phyloP scores from a whole-genome alignment of 53 echinoderm and acorn worm species.

The Antedon mediterranea region DNA sequence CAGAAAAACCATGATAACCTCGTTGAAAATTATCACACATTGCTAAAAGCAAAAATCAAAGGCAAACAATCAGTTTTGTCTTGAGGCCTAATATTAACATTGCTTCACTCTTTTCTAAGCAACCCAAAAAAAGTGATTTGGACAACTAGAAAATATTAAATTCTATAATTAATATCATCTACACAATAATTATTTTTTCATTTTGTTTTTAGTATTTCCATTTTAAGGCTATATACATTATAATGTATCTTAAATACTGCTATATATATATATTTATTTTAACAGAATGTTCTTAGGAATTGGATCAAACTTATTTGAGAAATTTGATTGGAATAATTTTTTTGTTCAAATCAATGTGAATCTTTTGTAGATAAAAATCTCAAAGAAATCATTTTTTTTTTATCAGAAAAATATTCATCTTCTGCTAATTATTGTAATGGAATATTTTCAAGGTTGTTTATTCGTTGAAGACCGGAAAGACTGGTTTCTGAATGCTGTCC shows the following conservation, averaged over 20 bases:
- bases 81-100: not conserved
- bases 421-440: not conserved
- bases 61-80: not conserved
- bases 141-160: not conserved
- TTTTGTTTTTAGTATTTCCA: not conserved
- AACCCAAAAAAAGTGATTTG: not conserved
- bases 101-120: not conserved
- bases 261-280: not conserved
- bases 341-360: not conserved
- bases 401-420: not conserved
- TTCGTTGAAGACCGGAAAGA: not conserved
- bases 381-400: not conserved
- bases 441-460: not conserved
- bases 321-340: not conserved
- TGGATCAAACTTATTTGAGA: not conserved
- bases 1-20: not conserved
- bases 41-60: not conserved
- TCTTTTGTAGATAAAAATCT: not conserved
- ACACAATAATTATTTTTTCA: not conserved
- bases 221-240: not conserved
- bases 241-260: not conserved
- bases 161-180: not conserved
- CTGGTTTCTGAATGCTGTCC: constrained; percentile 11
- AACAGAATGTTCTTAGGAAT: not conserved
- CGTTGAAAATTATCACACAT: not conserved